Conservation (phyloP, 2,113 vertebrate species). For the Oreochromis tanganicae region DNA sequence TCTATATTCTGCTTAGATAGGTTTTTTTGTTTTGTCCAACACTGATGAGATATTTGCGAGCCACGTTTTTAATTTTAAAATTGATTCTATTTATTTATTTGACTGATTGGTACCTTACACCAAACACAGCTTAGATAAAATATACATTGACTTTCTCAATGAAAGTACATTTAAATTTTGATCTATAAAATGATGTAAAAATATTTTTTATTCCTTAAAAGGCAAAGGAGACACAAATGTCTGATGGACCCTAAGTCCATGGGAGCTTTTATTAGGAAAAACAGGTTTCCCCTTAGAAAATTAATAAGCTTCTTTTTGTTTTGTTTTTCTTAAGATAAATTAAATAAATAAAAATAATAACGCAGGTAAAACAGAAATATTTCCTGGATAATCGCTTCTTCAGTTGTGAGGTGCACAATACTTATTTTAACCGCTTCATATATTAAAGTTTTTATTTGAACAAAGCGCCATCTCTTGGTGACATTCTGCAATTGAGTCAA, state of each 20-base stretch:
- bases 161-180: background rate
- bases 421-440: background rate
- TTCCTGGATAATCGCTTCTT: background rate
- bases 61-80: background rate
- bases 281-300: background rate
- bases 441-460: background rate
- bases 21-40: too few species aligned
- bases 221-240: background rate
- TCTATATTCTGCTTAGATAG: background rate
- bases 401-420: background rate
- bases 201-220: background rate
- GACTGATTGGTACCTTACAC: background rate
- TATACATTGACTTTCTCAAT: background rate
- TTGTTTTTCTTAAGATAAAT: background rate
- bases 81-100: background rate
- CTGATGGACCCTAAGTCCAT: background rate
- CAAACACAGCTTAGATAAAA: background rate
- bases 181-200: background rate
- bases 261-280: background rate
- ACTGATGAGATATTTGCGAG: background rate
- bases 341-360: background rate
- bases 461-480: background rate
- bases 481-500: background rate
- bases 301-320: background rate
- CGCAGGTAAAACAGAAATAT: background rate